These are phyloP conservation scores for Platorchestia sp. DNA, from an alignment of 1,140 invertebrate species.

Conservation along the genomic window DNA sequence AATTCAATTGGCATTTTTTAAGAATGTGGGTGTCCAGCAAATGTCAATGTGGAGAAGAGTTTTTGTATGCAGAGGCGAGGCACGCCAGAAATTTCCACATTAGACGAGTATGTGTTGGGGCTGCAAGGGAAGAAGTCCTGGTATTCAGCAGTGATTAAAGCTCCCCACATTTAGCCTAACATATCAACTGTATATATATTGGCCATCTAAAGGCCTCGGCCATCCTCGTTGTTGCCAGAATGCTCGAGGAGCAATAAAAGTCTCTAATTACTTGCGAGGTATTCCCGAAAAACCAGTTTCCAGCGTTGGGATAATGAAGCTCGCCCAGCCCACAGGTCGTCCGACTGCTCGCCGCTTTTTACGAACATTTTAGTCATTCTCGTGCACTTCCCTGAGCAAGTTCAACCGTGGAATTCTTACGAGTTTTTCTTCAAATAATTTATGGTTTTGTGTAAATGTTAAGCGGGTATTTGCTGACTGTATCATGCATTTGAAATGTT, in stretches of 20 bases:
- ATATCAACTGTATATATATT: neutral
- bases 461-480: constrained; percentile 34
- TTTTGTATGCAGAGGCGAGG: constrained; percentile 6
- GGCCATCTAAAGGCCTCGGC: constrained; percentile 32
- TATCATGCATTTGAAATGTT: constrained; percentile 10
- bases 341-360: neutral
- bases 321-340: neutral
- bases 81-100: constrained; percentile 43
- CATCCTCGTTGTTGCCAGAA: constrained; percentile 26
- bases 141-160: neutral
- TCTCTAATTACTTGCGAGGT: constrained; percentile 53
- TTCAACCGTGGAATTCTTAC: constrained; percentile 33
- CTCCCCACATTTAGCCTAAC: neutral
- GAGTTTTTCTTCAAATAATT: constrained; percentile 33
- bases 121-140: neutral
- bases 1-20: neutral
- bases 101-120: constrained; percentile 20
- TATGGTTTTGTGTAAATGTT: constrained; percentile 53
- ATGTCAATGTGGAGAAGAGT: neutral
- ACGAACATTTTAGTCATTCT: constrained; percentile 22
- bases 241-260: constrained; percentile 42
- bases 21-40: constrained; percentile 10
- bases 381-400: neutral
- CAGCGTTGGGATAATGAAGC: neutral
- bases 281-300: constrained; percentile 52